phyloP scores from a whole-genome alignment of 2,113 vertebrate genomes.

The Ibidorhyncha struthersii region DNA sequence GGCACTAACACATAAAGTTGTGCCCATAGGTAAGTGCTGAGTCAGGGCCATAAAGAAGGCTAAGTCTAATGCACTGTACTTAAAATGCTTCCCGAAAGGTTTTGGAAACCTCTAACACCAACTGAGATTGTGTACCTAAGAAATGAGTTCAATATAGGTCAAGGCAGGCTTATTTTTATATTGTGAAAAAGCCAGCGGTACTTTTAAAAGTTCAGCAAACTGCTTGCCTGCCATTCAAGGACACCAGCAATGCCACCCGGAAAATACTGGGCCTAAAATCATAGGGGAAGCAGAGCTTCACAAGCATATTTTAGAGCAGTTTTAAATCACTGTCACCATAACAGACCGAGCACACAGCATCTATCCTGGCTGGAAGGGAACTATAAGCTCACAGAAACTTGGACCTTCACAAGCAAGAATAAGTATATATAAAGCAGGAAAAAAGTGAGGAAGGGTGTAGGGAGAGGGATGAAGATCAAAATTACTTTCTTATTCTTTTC shows the following conservation, averaged over 20 bases:
- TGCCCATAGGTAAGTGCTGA: neutral
- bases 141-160: constrained; percentile 3
- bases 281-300: neutral
- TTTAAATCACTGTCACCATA: neutral
- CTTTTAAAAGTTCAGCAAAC: neutral
- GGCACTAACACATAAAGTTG: neutral
- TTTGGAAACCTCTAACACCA: neutral
- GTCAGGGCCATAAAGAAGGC: neutral
- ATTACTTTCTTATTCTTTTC: neutral
- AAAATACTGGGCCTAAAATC: neutral
- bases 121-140: neutral
- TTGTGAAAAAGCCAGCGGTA: neutral
- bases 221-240: neutral
- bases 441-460: neutral
- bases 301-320: neutral
- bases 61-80: neutral
- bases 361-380: neutral
- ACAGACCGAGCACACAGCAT: neutral
- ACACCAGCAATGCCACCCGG: neutral
- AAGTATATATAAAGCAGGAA: neutral
- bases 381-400: neutral
- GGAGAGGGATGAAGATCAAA: neutral
- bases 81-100: neutral
- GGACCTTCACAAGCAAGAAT: neutral
- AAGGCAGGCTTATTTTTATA: neutral